Percentiles rank a stretch among this genome's conserved stretches.
Evolutionary conservation across 2,888 invertebrate species (phyloP).

Genomic region (Drosophila neotestacea): DNA sequence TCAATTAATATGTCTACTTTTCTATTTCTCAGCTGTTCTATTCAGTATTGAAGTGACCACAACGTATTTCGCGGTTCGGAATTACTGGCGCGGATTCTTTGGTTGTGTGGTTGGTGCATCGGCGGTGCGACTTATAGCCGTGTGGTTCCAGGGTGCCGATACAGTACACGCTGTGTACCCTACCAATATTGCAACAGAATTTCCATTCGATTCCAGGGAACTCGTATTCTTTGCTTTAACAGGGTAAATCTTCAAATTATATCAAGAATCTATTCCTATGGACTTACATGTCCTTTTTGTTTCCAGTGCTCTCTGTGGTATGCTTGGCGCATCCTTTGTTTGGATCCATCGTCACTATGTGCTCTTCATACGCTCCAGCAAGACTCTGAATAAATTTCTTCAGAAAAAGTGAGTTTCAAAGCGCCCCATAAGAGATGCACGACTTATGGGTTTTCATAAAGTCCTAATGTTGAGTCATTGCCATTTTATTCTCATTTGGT

Average conservation of each 20-base stretch:
- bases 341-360: constrained; percentile 97
- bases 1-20: not conserved
- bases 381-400: constrained; percentile 94
- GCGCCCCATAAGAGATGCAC: not conserved
- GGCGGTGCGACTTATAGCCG: constrained; percentile 95
- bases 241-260: constrained; percentile 88
- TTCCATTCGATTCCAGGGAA: constrained; percentile 98
- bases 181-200: constrained; percentile 96
- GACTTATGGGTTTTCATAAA: too few relatives aligned
- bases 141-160: constrained; percentile 97
- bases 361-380: constrained; percentile 96
- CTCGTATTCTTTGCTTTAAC: constrained; percentile 97
- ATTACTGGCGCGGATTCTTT: constrained; percentile 99
- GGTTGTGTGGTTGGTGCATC: constrained; percentile 97
- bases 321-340: constrained; percentile 95
- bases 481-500: too few relatives aligned
- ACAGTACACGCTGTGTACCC: constrained; percentile 97
- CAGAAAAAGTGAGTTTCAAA: constrained; percentile 94
- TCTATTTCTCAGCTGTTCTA: constrained; percentile 90
- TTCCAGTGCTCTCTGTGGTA: constrained; percentile 87
- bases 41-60: constrained; percentile 99
- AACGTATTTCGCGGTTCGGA: constrained; percentile 98
- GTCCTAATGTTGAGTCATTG: too few relatives aligned
- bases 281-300: not conserved
- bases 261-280: too few relatives aligned